Evolutionary conservation across 2,888 invertebrate species (phyloP), one percentile per base, ranked within the genome.

Genomic region (Heteropelma amictum): DNA sequence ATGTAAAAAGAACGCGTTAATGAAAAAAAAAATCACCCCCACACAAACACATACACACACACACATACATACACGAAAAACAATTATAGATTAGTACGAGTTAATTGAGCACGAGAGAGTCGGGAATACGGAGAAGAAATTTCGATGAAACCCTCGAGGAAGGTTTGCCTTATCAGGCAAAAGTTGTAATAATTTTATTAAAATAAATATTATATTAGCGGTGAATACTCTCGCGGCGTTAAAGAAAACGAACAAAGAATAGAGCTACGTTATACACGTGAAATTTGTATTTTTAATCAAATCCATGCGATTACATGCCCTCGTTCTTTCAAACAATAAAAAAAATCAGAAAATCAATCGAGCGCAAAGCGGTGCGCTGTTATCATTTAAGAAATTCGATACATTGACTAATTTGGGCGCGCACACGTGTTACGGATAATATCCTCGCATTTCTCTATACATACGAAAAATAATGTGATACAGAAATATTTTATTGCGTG

Each of bases 261-360:
- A 21, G 53, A 60, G 42, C 68, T 33, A 49, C 53, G 73, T 51
- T 21, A 61, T 72, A 63, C 69, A 73, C 69, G 68, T 68, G 40
- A 76, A 58, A 83, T 86, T 82, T 84, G 81, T 87, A 87, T 77
- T 79, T 75, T 71, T 45, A 77, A 72, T 77, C 60, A 67, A 73
- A 53, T 76, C 69, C n/a, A n/a, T n/a, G 51, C 85, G 83, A 84
- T 68, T 70, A 87, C n/a, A n/a, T 87, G 83, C 88, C 88, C 87
- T 88, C 86, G 88, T 89, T 88, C 88, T 88, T 89, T 89, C 88
- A 89, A 82, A 83, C 51, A 63, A 71, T 60, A 53, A 73, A 69
- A 56, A 26, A 42, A 26, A 54, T 42, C 33, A 49, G 38, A 64
- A 64, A 61, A 53, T 12, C 12, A 51, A 67, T 21, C 61, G 14